Base-by-base conservation (phyloP, 2,797 vertebrate genomes). In the Enoplosus armatus region DNA sequence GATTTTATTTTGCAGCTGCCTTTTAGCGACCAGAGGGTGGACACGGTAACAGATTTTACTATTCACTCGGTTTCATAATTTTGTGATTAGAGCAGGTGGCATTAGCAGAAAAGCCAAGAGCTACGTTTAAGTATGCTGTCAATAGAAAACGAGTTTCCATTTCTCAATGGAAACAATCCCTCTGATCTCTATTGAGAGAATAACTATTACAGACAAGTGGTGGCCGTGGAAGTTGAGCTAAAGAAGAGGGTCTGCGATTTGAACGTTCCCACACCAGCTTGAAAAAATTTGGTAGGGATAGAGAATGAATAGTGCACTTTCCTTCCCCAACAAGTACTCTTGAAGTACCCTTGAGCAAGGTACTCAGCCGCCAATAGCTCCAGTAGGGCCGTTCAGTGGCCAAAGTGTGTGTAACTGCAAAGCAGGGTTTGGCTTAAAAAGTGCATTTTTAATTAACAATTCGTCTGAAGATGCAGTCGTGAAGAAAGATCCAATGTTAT, bases 341-440 rank as follows among this genome's bases (percentile, higher is more conserved):
- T 79, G 26, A 80, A 82, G 73, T 72, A 70, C 64, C 62, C 78
- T 82, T 65, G 58, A 84, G 55, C 75, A 75, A 70, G 31, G 24
- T 63, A 45, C 68, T 86, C 54, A 9, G n/a, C 48, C n/a, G 54
- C 45, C 68, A 63, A n/a, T 61, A 68, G 72, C 53, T 72, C 60
- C 43, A 61, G 24, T 16, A 18, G 22, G 55, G 51, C 51, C 65
- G 55, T 64, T 67, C 22, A 56, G n/a, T 39, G 53, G 3, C 10
- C 16, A 50, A 35, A 33, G 11, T 69, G 55, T 53, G 18, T 51
- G 24, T 9, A 56, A 33, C 33, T 54, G 48, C 14, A 69, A 53
- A 74, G 35, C 35, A 11, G 15, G 10, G 7, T 31, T 59, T 61
- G 66, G 67, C 39, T 69, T 33, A 24, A 65, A 75, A 56, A 18